phyloP scores from a whole-genome alignment of 2,888 invertebrate species.

The Diarsia brunnea region DNA sequence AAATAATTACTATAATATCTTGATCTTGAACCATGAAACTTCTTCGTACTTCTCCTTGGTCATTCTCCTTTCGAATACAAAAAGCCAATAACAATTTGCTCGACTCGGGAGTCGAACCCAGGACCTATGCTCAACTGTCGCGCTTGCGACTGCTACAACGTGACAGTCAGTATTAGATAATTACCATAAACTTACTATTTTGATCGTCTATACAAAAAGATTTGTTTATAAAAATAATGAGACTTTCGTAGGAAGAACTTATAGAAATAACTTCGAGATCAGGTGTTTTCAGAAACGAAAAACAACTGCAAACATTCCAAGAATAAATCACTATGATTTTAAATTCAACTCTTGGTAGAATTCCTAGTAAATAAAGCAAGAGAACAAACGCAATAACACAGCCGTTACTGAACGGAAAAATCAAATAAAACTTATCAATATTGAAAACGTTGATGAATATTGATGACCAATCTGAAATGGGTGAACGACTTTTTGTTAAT shows the following conservation, averaged over 20 bases:
- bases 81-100: no score
- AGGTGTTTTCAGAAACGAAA: neutral
- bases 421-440: conserved; percentile 57
- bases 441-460: conserved; percentile 60
- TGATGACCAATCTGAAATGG: conserved; percentile 51
- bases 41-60: no score
- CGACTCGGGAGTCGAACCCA: no score
- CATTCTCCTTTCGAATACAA: no score
- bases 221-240: neutral
- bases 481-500: conserved; percentile 43
- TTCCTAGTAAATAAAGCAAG: conserved; percentile 17
- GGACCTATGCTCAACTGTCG: no score
- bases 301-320: neutral
- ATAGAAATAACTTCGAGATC: neutral
- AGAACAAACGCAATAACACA: conserved; percentile 30
- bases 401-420: conserved; percentile 37
- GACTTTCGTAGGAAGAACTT: neutral
- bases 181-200: neutral
- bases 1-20: no score
- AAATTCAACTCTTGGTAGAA: conserved; percentile 11
- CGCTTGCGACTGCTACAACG: no score
- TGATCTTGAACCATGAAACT: no score
- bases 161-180: no score
- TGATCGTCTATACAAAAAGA: neutral
- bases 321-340: conserved; percentile 20